Evolutionary conservation across 1,140 invertebrate species (phyloP).

Genomic region (Drosophila tropicalis): DNA sequence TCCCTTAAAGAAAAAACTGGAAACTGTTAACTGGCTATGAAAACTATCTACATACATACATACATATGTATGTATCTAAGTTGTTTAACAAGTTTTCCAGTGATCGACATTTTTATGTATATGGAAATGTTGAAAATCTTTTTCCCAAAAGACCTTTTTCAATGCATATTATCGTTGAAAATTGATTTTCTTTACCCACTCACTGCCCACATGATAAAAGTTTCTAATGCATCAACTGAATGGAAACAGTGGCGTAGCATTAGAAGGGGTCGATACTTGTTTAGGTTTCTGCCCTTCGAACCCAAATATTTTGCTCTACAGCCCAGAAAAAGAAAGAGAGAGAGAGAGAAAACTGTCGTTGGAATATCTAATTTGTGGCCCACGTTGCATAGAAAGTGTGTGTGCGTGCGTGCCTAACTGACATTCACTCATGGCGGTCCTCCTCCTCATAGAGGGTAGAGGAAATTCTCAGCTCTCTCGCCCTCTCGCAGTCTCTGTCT

Average conservation of each 20-base stretch:
- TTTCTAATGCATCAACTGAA: neutral
- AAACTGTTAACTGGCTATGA: too few relatives aligned
- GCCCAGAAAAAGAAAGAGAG: too few relatives aligned
- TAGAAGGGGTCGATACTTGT: too few relatives aligned
- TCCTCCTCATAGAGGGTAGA: neutral
- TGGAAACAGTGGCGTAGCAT: neutral
- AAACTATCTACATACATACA: too few relatives aligned
- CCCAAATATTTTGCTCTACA: too few relatives aligned
- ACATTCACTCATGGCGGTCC: conserved; percentile 11
- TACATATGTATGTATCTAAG: too few relatives aligned
- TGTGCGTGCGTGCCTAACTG: conserved; percentile 2
- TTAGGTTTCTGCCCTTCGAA: too few relatives aligned
- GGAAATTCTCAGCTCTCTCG: neutral
- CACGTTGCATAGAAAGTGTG: conserved; percentile 9
- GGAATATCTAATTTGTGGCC: conserved; percentile 6
- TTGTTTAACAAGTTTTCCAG: too few relatives aligned
- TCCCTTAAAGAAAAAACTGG: too few relatives aligned
- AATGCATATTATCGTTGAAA: neutral
- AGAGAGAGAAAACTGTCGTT: neutral
- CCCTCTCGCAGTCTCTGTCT: neutral
- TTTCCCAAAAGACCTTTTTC: too few relatives aligned
- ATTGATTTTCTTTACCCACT: neutral
- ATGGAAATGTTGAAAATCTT: too few relatives aligned
- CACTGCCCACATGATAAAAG: neutral
- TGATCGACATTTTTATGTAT: too few relatives aligned